These are phyloP conservation scores for Protonemura montana DNA, from an alignment of 2,888 invertebrate genomes.

Conservation along the genomic window DNA sequence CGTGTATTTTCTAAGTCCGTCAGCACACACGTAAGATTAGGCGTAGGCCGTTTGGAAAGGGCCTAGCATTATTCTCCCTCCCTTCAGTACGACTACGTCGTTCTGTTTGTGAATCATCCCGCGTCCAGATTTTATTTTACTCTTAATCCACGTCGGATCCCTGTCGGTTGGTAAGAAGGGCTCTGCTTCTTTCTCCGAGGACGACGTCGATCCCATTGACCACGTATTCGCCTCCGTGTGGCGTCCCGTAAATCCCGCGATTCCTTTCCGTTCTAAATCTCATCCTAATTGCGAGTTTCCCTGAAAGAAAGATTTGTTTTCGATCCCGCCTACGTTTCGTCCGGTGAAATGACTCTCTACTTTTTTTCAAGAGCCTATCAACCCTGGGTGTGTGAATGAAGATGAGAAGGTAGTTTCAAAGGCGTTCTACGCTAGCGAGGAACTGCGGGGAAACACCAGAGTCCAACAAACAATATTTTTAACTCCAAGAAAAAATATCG, in stretches of 20 bases:
- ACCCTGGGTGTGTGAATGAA: too few relatives aligned
- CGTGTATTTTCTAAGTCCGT: background rate
- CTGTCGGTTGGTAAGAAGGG: background rate
- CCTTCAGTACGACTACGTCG: background rate
- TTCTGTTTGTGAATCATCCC: conserved; percentile 18
- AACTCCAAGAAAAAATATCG: too few relatives aligned
- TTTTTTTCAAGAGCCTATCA: too few relatives aligned
- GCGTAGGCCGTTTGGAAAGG: background rate
- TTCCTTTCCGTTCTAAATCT: conserved; percentile 28
- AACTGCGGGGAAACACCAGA: too few relatives aligned
- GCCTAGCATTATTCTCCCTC: background rate
- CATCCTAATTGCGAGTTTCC: conserved; percentile 35
- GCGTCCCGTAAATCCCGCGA: conserved; percentile 31
- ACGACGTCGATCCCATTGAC: conserved; percentile 36
- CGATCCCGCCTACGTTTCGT: background rate
- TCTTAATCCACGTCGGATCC: background rate
- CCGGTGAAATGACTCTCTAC: background rate
- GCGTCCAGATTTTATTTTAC: conserved; percentile 20
- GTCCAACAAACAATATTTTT: too few relatives aligned
- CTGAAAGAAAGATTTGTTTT: conserved; percentile 28
- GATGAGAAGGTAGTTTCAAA: too few relatives aligned
- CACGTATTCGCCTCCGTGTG: conserved; percentile 19
- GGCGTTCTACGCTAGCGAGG: too few relatives aligned
- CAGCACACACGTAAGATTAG: background rate
- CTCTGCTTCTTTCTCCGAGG: conserved; percentile 2